These are phyloP conservation scores for Geotria australis DNA, from an alignment of 2,797 vertebrate genomes.

Conservation along the genomic window DNA sequence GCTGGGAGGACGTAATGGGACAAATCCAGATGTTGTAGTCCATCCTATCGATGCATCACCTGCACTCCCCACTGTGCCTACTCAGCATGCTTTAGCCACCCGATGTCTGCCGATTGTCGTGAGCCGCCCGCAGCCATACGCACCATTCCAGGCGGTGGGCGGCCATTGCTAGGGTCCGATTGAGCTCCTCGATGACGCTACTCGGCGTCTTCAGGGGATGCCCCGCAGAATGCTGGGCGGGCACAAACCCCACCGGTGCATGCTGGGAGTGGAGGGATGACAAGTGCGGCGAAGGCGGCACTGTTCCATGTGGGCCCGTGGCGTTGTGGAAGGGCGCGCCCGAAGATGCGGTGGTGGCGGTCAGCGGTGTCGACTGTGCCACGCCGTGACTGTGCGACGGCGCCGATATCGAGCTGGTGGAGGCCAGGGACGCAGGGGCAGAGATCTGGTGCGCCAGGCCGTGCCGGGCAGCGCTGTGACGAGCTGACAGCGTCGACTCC, in stretches of 20 bases:
- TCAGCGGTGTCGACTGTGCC: too few species aligned
- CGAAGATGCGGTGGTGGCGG: too few species aligned
- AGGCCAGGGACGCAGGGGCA: not conserved
- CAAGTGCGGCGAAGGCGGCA: not conserved
- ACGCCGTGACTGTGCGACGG: not conserved
- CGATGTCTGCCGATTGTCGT: too few species aligned
- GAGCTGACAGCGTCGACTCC: not conserved
- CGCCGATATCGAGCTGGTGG: not conserved
- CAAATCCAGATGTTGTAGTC: too few species aligned
- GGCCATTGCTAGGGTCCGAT: conserved; percentile 85
- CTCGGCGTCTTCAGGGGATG: conserved; percentile 14
- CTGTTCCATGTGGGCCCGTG: too few species aligned
- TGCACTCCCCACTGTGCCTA: too few species aligned
- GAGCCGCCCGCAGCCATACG: not conserved
- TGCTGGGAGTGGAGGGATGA: not conserved
- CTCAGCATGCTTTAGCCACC: too few species aligned
- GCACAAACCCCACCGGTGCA: not conserved
- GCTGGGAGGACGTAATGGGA: too few species aligned
- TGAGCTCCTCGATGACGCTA: conserved; percentile 87
- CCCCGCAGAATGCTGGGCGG: not conserved
- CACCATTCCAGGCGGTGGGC: conserved; percentile 98
- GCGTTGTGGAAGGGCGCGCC: too few species aligned
- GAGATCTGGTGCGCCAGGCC: not conserved
- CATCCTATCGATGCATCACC: too few species aligned
- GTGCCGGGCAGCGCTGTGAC: not conserved